phyloP scores from a whole-genome alignment of 2,113 vertebrate genomes.

The Poeciliopsis retropinna region DNA sequence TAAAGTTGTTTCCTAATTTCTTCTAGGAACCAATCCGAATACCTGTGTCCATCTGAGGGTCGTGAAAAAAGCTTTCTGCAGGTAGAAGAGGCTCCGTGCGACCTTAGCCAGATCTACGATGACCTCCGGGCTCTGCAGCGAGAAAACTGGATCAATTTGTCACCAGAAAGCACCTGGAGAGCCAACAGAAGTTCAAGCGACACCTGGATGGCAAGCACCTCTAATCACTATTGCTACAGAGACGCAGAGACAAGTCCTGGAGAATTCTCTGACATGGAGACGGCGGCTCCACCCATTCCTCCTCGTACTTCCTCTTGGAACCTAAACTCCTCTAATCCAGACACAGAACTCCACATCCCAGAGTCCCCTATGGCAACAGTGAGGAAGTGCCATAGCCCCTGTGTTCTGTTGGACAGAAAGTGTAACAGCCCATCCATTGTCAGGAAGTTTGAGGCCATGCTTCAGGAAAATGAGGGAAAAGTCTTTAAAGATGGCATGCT shows the following conservation, averaged over 20 bases:
- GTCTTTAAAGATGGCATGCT: constrained; percentile 67
- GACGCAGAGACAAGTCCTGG: constrained; percentile 44
- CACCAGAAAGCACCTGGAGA: constrained; percentile 60
- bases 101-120: constrained; percentile 73
- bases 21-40: constrained; percentile 67
- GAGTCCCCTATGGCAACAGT: constrained; percentile 64
- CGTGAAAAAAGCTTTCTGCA: constrained; percentile 58
- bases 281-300: constrained; percentile 84
- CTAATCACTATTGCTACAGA: constrained; percentile 42
- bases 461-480: constrained; percentile 80
- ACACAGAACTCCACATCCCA: constrained; percentile 74
- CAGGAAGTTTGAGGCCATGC: constrained; percentile 76
- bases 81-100: constrained; percentile 64
- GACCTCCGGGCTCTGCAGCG: constrained; percentile 76
- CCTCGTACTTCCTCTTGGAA: constrained; percentile 90
- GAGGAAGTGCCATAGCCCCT: constrained; percentile 70
- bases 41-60: constrained; percentile 71
- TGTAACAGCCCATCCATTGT: constrained; percentile 73
- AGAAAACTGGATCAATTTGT: constrained; percentile 78
- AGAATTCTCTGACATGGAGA: constrained; percentile 63
- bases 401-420: constrained; percentile 63
- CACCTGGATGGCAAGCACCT: constrained; percentile 52
- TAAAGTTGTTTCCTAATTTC: constrained; percentile 27
- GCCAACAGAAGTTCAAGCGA: constrained; percentile 6
- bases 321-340: constrained; percentile 73